A percentile compares a stretch with the other conserved stretches of the same genome.
Evolutionary conservation across 1,140 invertebrate species (phyloP).

Genomic region (Papilio polytes): DNA sequence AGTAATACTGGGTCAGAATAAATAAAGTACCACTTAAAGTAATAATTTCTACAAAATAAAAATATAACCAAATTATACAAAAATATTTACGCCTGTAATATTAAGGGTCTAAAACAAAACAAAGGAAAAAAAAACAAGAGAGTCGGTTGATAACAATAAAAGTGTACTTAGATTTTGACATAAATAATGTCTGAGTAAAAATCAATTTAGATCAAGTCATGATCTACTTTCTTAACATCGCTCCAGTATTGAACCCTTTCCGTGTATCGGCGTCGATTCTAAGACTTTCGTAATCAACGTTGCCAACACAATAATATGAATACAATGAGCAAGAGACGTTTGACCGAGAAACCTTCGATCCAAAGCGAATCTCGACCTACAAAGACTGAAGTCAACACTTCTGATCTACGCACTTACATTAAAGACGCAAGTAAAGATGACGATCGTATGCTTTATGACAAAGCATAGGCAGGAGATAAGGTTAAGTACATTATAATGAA

Average conservation of each 20-base stretch:
- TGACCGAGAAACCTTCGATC: constrained; percentile 40
- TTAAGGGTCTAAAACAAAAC: too few relatives aligned
- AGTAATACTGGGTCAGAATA: background rate
- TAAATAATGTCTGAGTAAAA: background rate
- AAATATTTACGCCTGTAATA: too few relatives aligned
- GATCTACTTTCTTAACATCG: background rate
- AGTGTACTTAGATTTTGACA: background rate
- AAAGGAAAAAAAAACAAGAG: background rate
- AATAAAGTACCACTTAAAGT: too few relatives aligned
- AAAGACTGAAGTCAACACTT: constrained; percentile 17
- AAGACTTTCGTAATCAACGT: constrained; percentile 39
- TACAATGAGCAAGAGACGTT: constrained; percentile 34
- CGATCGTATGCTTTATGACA: background rate
- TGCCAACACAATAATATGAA: constrained; percentile 35
- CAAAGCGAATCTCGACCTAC: constrained; percentile 37
- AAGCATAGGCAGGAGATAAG: background rate
- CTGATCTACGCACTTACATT: constrained; percentile 30
- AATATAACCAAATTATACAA: too few relatives aligned
- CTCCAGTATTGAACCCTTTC: constrained; percentile 6
- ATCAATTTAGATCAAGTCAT: background rate
- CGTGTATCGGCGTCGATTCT: background rate
- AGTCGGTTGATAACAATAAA: background rate
- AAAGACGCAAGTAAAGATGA: constrained; percentile 1
- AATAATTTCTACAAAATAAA: too few relatives aligned
- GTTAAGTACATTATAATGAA: constrained; percentile 16